Evolutionary conservation across 92 coral and sea anemone genomes (phyloP).

Genomic region (Epizoanthus fatuus): DNA sequence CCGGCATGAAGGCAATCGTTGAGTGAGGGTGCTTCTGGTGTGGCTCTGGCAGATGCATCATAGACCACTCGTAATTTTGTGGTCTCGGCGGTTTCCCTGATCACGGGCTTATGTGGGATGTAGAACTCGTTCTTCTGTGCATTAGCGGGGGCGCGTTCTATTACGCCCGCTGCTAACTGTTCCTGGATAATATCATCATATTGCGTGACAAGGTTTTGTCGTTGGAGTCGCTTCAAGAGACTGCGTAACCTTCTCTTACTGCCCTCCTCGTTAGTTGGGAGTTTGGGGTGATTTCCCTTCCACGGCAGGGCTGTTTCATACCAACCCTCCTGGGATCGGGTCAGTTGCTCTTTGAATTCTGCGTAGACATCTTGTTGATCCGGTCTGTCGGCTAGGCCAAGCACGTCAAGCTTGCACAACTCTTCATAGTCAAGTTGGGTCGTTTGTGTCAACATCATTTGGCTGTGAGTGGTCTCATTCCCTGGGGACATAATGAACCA

Average conservation of each 20-base stretch:
- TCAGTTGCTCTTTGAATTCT: no score
- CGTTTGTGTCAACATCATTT: no score
- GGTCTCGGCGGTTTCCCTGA: conserved; percentile 35
- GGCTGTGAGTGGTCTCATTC: no score
- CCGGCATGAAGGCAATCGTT: conserved; percentile 42
- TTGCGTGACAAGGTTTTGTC: neutral
- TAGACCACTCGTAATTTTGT: conserved; percentile 46
- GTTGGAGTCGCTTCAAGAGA: conserved; percentile 21
- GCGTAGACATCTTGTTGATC: no score
- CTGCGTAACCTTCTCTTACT: conserved; percentile 27
- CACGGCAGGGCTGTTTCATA: no score
- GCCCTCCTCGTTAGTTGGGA: conserved; percentile 34
- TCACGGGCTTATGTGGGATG: conserved; percentile 59
- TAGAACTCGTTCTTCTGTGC: conserved; percentile 25
- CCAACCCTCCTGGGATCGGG: no score
- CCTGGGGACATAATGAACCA: no score
- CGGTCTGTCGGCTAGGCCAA: no score
- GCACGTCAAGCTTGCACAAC: no score
- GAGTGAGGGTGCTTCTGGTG: neutral
- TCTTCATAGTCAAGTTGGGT: no score
- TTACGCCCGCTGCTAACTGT: neutral
- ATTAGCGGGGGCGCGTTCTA: conserved; percentile 31
- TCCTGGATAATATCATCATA: conserved; percentile 26
- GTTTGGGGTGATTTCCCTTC: neutral
- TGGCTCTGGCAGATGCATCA: conserved; percentile 42